Base-by-base conservation (phyloP, 2,797 vertebrate species). In the Stomatorhinus walkeri region DNA sequence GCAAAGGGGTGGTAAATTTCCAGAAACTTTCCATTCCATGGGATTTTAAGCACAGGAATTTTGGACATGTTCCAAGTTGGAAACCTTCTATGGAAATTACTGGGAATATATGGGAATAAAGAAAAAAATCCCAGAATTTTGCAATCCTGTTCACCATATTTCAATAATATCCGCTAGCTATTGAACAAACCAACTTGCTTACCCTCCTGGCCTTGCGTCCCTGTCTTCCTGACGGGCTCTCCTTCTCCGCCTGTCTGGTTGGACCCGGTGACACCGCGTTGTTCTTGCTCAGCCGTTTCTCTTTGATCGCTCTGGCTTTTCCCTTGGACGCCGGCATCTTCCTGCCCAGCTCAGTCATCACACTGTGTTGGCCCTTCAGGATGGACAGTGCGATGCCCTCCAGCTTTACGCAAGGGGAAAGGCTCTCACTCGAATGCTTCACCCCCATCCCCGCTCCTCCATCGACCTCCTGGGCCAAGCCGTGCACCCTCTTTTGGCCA, bases 321-420 rank as follows among this genome's bases (percentile, higher is more conserved):
- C 90, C 92, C 93, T 95, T 95, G 95, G 95, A 93, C 94, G 93
- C 92, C 28, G 94, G 94, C 2, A 94, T 92, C 91, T 94, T 94
- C 90, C 92, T 94, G 90, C 94, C 94, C 89, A 88, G 91, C 87
- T 94, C 92, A n/a, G 91, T 91, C 87, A 90, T 91, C 46, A 64
- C 89, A 0, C 87, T 89, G 88, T 91, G 91, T 89, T 93, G 94
- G 89, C 93, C 93, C 12, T 93, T 92, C 40, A 94, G 92, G 84
- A 95, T 91, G 88, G 95, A 95, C 5, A 92, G 91, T 16, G 94
- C 93, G 64, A 92, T 91, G 56, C 91, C 94, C 81, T 95, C 95
- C 68, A 93, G 88, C 89, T 95, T 95, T 87, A 93, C 94, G 90
- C 92, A 64, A 76, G 93, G 88, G 81, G 92, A 59, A 8, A 90